Base-by-base conservation (phyloP, 2,888 invertebrate species). In the Apamea anceps region DNA sequence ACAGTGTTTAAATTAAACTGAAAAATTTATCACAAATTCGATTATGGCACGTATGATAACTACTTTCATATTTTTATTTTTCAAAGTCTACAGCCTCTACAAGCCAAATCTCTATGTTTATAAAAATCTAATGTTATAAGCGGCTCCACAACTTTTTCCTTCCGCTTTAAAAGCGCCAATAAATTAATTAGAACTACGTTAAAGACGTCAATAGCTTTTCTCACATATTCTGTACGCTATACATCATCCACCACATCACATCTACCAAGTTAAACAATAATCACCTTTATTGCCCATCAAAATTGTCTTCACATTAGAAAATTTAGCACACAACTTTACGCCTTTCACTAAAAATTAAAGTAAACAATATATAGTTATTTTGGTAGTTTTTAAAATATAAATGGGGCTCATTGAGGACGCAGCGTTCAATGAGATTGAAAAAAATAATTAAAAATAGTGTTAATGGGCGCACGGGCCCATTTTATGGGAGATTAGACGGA, bases 191-290 rank as follows among this genome's bases (percentile, higher is more conserved):
- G 92, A 94, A 91, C 90, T 91, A 85, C 94, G 91, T 94, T 96
- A 96, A 94, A 96, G 96, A 95, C 96, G 96, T 95, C 95, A 96
- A 95, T 96, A 94, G 95, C 95, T 92, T 95, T 95, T 92, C 92
- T 89, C 83, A 84, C 85, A 90, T 88, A 88, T 91, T 89, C 84
- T 87, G 86, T 87, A 90, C 88, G 85, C 90, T 91, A 90, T 93
- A 93, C 94, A 94, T 91, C 92, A 93, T 92, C 91, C 80, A 88
- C 90, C 82, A 77, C 87, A 90, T 88, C 89, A 87, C 84, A 80
- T 71, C 75, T 79, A 79, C 85, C 87, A 71, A 71, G 89, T 82
- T 92, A 93, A 84, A 89, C 94, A 80, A 95, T 92, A 92, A 91
- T 93, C 86, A 89, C 85, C 94, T 89, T 90, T 95, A 95, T 81